phyloP scores from a whole-genome alignment of 2,113 vertebrate genomes.

The Sander lucioperca region DNA sequence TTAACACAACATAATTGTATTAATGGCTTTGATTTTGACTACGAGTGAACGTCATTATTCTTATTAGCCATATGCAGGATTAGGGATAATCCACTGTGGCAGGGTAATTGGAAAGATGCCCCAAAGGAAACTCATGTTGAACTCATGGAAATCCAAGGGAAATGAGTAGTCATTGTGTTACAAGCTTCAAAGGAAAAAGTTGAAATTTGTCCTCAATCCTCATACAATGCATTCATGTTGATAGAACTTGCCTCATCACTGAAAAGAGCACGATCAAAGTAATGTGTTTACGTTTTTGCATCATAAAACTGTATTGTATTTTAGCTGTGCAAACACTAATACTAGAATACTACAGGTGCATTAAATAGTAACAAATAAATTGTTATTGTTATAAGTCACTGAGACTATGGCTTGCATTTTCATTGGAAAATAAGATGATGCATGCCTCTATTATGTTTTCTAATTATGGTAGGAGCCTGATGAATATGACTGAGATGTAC shows the following conservation, averaged over 20 bases:
- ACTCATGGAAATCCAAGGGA: conserved; percentile 77
- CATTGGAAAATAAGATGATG: not conserved
- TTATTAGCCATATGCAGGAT: conserved; percentile 84
- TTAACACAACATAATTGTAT: conserved; percentile 67
- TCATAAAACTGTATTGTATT: not conserved
- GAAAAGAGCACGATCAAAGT: conserved; percentile 38
- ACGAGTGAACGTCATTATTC: conserved; percentile 76
- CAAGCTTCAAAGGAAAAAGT: conserved; percentile 77
- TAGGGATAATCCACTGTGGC: conserved; percentile 82
- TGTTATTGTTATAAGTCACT: not conserved
- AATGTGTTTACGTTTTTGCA: conserved; percentile 26
- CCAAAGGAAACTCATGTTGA: conserved; percentile 77
- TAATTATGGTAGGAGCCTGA: not conserved
- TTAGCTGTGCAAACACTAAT: not conserved
- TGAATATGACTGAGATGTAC: not conserved
- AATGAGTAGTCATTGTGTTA: conserved; percentile 80
- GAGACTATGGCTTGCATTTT: not conserved
- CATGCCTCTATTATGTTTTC: not conserved
- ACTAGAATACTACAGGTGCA: not conserved
- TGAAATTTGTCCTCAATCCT: conserved; percentile 51
- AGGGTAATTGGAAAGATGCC: conserved; percentile 83
- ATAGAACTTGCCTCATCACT: conserved; percentile 22
- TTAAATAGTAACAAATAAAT: not conserved
- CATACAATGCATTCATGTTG: conserved; percentile 58
- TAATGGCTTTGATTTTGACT: conserved; percentile 80